These are phyloP conservation scores for Helicolenus hilgendorfi DNA, from an alignment of 2,797 vertebrate species.

Conservation along the genomic window DNA sequence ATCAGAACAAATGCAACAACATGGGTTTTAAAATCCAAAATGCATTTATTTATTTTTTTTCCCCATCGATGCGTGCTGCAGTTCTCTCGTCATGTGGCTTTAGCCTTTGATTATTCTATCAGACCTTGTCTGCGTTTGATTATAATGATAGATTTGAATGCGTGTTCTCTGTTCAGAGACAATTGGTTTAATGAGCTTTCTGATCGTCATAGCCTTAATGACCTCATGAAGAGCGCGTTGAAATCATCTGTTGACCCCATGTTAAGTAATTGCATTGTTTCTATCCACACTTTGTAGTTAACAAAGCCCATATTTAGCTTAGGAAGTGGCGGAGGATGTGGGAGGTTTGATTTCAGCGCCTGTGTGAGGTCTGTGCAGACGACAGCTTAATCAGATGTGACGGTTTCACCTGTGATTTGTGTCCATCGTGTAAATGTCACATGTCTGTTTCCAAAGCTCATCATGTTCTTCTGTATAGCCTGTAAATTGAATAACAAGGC, in stretches of 20 bases:
- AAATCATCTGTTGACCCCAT: neutral
- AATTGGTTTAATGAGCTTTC: neutral
- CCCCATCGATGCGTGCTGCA: neutral
- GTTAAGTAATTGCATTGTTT: neutral
- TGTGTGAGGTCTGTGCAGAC: neutral
- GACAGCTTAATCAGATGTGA: neutral
- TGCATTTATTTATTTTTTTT: neutral
- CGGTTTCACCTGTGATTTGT: neutral
- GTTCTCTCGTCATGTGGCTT: neutral
- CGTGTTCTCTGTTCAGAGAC: neutral
- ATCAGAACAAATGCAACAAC: neutral
- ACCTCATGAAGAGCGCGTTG: neutral
- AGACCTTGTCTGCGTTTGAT: slow-evolving; percentile 52
- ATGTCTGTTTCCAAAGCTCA: neutral
- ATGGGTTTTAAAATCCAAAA: neutral
- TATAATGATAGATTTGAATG: slow-evolving; percentile 61
- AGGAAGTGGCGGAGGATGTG: neutral
- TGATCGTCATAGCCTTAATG: neutral
- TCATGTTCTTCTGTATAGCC: neutral
- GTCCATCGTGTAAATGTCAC: neutral
- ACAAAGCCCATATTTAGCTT: neutral
- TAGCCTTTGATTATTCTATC: neutral
- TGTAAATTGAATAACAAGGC: neutral
- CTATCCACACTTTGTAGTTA: neutral
- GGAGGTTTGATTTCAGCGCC: neutral